Evolutionary conservation across 1,140 invertebrate genomes (phyloP).

Genomic region (Bombus pascuorum): DNA sequence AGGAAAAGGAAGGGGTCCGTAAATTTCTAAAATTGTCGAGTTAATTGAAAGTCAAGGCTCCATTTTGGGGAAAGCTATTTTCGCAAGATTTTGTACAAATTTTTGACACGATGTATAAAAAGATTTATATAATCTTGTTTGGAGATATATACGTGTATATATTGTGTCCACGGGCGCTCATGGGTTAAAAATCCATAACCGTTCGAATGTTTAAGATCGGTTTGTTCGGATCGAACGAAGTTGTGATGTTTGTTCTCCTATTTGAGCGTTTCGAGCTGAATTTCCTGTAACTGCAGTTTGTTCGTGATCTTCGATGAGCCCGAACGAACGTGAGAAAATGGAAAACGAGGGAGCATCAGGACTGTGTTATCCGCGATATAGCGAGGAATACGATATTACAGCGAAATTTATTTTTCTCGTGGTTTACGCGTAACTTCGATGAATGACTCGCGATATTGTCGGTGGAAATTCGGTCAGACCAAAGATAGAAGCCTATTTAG

Average conservation of each 20-base stretch:
- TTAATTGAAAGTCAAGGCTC: constrained; percentile 26
- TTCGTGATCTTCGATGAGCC: constrained; percentile 4
- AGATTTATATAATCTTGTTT: constrained; percentile 27
- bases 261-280: constrained; percentile 24
- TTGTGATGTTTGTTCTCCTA: constrained; percentile 27
- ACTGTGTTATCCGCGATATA: constrained; percentile 39
- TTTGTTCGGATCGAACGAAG: constrained; percentile 25
- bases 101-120: constrained; percentile 43
- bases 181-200: constrained; percentile 5
- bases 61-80: constrained; percentile 60
- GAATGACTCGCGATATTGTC: constrained; percentile 19
- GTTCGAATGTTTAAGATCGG: neutral
- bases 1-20: neutral
- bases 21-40: constrained; percentile 46
- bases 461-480: constrained; percentile 57
- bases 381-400: constrained; percentile 28
- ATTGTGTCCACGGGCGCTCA: constrained; percentile 23
- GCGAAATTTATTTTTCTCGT: constrained; percentile 51
- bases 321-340: neutral
- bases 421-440: constrained; percentile 27
- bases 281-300: neutral
- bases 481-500: constrained; percentile 61
- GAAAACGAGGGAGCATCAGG: constrained; percentile 35
- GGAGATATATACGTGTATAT: constrained; percentile 29
- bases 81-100: constrained; percentile 63